Evolutionary conservation across 1,140 invertebrate genomes (phyloP).

Genomic region (Branchinecta lindahli): DNA sequence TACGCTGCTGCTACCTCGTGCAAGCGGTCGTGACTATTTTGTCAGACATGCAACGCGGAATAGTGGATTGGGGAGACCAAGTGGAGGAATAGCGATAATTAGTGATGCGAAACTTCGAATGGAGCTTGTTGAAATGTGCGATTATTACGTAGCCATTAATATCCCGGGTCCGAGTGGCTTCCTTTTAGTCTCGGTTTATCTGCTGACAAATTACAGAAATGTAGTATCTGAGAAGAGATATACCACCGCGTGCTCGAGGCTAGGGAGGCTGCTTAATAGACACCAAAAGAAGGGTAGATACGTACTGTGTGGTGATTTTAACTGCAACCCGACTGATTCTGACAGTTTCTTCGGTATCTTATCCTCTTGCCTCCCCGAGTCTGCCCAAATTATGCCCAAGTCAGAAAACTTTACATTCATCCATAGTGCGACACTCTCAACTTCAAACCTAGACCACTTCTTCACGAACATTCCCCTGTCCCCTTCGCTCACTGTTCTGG

Average conservation of each 20-base stretch:
- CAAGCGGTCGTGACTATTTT: slow-evolving; percentile 4
- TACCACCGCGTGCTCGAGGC: slow-evolving; percentile 2
- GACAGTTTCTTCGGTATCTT: slow-evolving; percentile 1
- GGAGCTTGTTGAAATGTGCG: slow-evolving; percentile 4
- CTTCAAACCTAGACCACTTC: neutral
- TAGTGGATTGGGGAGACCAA: slow-evolving; percentile 3
- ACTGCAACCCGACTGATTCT: neutral
- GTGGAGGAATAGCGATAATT: slow-evolving; percentile 4
- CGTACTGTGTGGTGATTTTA: slow-evolving; percentile 9
- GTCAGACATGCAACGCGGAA: slow-evolving; percentile 8
- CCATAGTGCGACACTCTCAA: neutral
- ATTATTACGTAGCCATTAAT: slow-evolving; percentile 9
- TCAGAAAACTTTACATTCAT: slow-evolving; percentile 6
- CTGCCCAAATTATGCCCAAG: slow-evolving; percentile 3
- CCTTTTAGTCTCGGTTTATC: neutral
- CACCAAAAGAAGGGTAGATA: slow-evolving; percentile 1
- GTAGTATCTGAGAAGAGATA: neutral
- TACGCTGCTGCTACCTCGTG: slow-evolving; percentile 3
- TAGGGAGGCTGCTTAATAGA: slow-evolving; percentile 5
- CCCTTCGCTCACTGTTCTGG: slow-evolving; percentile 1
- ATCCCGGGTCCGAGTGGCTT: neutral
- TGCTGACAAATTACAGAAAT: slow-evolving; percentile 4
- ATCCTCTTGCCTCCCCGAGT: neutral
- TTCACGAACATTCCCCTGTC: neutral
- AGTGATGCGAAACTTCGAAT: slow-evolving; percentile 1